A percentile compares a stretch with the other conserved stretches of the same genome.
Conservation (phyloP, 1,140 invertebrate genomes). For the Metopolophium dirhodum region DNA sequence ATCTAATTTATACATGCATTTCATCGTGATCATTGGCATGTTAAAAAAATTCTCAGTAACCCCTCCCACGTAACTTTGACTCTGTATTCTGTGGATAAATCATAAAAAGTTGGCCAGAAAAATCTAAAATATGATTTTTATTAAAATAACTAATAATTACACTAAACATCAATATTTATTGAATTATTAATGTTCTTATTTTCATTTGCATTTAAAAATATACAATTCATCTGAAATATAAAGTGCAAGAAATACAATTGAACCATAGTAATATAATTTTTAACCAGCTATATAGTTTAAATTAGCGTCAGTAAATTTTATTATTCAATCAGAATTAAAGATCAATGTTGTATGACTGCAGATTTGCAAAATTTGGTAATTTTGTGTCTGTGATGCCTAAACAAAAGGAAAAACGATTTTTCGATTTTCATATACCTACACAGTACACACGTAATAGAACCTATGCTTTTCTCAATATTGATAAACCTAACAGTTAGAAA, state of each 20-base stretch:
- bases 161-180: background rate
- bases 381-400: background rate
- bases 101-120: background rate
- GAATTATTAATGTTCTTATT: background rate
- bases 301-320: no score
- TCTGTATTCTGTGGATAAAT: background rate
- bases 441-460: background rate
- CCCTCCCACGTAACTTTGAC: background rate
- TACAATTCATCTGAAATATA: background rate
- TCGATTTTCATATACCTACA: background rate
- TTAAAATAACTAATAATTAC: background rate
- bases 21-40: no score
- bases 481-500: background rate
- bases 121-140: background rate
- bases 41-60: no score
- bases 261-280: background rate
- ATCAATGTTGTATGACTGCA: background rate
- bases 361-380: no score
- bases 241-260: background rate
- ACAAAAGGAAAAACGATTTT: background rate
- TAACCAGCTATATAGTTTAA: background rate
- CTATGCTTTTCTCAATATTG: background rate
- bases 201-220: background rate
- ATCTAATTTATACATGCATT: background rate
- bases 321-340: background rate